Evolutionary conservation across 2,797 vertebrate genomes (phyloP).

Genomic region (Alcedo quadribrachys): DNA sequence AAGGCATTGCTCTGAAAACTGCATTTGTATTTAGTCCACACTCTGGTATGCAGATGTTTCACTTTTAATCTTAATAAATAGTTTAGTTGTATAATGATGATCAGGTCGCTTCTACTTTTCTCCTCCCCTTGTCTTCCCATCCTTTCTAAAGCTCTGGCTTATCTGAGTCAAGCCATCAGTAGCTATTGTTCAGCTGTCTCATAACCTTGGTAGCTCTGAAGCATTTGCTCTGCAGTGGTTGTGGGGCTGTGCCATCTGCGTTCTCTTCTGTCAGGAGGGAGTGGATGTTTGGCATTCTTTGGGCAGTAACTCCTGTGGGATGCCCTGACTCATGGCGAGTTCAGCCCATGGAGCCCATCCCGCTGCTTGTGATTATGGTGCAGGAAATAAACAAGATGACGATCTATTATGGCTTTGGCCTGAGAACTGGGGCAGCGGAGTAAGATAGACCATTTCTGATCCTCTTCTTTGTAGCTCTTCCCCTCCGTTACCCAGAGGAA

Average conservation of each 20-base stretch:
- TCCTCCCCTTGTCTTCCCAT: not conserved
- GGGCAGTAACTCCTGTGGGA: constrained; percentile 1
- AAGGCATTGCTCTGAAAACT: not conserved
- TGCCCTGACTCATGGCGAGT: constrained; percentile 19
- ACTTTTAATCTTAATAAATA: not conserved
- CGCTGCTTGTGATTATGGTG: not conserved
- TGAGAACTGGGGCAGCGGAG: constrained; percentile 4
- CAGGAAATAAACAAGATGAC: constrained; percentile 54
- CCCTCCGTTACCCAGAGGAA: not conserved
- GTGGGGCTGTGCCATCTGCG: not conserved
- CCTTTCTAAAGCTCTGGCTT: not conserved
- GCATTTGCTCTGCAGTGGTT: not conserved
- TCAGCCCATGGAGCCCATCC: constrained; percentile 20
- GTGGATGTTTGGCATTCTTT: constrained; percentile 46
- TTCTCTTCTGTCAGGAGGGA: not conserved
- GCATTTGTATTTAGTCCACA: not conserved
- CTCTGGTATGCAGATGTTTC: not conserved
- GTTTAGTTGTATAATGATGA: not conserved
- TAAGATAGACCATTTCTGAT: not conserved
- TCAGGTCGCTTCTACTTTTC: not conserved
- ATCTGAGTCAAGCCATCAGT: not conserved
- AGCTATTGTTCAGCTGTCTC: not conserved
- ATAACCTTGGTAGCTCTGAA: not conserved
- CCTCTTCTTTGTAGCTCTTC: not conserved
- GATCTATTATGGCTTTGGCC: not conserved